Percentiles rank a stretch among this genome's conserved stretches.
These are phyloP conservation scores for Centropristis striata DNA, from an alignment of 2,113 vertebrate species.

Conservation along the genomic window DNA sequence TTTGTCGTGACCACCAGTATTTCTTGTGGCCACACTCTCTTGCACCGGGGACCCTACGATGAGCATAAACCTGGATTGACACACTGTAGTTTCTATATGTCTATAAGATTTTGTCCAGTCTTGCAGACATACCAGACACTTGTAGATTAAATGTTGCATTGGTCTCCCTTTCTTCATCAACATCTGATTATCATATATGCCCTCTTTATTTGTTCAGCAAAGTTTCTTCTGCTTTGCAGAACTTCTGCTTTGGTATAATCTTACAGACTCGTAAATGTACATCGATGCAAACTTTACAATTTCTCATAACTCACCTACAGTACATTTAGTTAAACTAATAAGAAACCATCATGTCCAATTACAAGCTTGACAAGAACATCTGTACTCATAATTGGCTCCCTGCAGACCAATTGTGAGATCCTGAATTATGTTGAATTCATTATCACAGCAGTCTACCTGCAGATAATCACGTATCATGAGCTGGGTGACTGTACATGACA, in stretches of 20 bases:
- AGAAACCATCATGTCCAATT: not conserved
- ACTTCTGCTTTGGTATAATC: not conserved
- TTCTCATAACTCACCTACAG: not conserved
- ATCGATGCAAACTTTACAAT: not conserved
- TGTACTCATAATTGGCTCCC: slow-evolving; percentile 2
- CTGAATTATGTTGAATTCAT: not conserved
- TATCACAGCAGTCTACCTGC: not conserved
- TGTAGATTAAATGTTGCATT: not conserved
- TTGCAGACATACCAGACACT: not conserved
- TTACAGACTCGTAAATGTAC: not conserved
- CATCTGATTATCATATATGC: not conserved
- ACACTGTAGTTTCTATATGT: no score
- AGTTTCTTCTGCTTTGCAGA: not conserved
- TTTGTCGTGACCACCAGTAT: no score
- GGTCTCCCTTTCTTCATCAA: not conserved
- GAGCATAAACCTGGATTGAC: no score
- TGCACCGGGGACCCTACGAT: no score
- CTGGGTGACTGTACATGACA: not conserved
- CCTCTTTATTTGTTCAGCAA: not conserved
- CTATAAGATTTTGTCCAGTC: not conserved
- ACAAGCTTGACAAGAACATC: slow-evolving; percentile 4
- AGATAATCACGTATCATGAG: slow-evolving; percentile 21
- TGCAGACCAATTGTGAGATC: slow-evolving; percentile 26
- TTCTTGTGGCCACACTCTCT: no score
- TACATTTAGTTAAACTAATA: not conserved